Evolutionary conservation across 2,113 vertebrate genomes (phyloP), one percentile per base, ranked within the genome.

Genomic region (Sturnira hondurensis): DNA sequence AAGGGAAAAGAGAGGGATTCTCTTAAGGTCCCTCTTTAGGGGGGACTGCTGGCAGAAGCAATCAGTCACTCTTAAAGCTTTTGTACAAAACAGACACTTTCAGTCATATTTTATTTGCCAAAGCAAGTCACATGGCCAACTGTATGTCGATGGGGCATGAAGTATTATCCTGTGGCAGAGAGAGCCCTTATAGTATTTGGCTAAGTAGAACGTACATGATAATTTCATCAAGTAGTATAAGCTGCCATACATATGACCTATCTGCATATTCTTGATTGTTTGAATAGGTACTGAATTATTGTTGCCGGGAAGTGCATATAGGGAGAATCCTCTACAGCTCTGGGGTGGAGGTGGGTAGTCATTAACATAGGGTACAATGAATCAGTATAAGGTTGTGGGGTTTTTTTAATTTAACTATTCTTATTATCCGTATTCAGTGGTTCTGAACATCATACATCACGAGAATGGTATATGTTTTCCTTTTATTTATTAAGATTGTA

Each of bases 201-300:
- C 52, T 85, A 22, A 36, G 43, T 92, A 76, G 67, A 68, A 94
- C 70, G 56, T 41, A 63, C 31, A 33, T 58, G 38, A 38, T 77
- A 56, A 38, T 52, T 94, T 73, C 6, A 86, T 73, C 47, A 94
- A 77, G 85, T 91, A 87, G 86, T 50, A 17, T 1, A 86, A 2
- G 41, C 31, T 96, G n/a, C 65, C 17, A 28, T 63, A 77, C 15
- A 22, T 86, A 14, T 52, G 36, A 73, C 50, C 71, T 81, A 67
- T 43, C 45, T 93, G 82, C 58, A 90, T 85, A 65, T 88, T 96
- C 84, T 52, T 41, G 91, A 68, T 68, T 83, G 6, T 80, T 92
- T 52, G 43, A 95, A 61, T 63, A 52, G 45, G 63, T 45, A 70
- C 20, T 70, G 7, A 95, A 63, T 93, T 85, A 68, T 36, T 7